phyloP scores from a whole-genome alignment of 2,113 vertebrate species.

The Elaphurus davidianus region DNA sequence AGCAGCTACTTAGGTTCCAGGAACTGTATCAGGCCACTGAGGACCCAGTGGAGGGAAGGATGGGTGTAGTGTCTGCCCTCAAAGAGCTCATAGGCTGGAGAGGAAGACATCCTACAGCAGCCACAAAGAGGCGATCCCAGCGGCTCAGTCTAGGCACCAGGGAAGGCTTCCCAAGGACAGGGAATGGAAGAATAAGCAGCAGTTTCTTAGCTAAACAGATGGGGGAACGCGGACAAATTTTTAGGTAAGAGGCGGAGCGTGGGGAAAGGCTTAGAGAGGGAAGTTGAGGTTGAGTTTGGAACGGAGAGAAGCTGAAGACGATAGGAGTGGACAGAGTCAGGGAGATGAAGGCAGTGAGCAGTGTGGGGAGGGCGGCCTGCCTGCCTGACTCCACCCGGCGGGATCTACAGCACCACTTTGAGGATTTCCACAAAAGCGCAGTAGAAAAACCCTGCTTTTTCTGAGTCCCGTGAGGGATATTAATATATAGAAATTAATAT shows the following conservation, averaged over 20 bases:
- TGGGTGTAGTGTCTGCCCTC: background rate
- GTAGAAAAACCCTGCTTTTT: background rate
- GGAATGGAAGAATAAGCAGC: background rate
- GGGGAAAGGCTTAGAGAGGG: background rate
- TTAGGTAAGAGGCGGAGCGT: fast-evolving
- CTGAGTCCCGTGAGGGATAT: background rate
- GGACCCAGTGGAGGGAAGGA: background rate
- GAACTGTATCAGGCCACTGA: too few relatives aligned
- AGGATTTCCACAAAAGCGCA: background rate
- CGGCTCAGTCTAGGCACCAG: too few relatives aligned
- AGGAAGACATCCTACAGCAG: background rate
- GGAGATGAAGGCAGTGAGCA: background rate
- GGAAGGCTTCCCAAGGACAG: background rate
- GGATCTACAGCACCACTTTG: background rate
- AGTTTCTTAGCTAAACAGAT: background rate
- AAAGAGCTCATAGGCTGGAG: background rate
- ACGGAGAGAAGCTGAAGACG: background rate
- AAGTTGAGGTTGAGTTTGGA: background rate
- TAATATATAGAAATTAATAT: background rate
- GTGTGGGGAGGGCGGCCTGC: background rate
- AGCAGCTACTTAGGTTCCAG: background rate
- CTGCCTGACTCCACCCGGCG: background rate
- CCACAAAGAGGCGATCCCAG: background rate
- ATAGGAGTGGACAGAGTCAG: fast-evolving
- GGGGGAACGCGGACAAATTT: fast-evolving